phyloP scores from a whole-genome alignment of 2,113 vertebrate genomes.

The Pituophis catenifer region DNA sequence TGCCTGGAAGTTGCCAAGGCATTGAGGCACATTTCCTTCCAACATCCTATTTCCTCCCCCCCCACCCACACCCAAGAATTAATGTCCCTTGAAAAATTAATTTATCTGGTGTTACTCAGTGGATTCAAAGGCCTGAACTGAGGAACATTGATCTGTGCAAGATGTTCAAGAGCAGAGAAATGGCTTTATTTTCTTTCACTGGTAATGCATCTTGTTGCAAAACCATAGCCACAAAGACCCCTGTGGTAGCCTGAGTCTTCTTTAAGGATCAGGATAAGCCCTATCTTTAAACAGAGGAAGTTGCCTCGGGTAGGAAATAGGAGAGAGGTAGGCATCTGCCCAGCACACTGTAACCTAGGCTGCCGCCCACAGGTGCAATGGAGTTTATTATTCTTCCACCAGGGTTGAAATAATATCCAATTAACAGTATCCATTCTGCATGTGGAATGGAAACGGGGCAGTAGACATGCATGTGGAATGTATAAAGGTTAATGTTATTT shows the following conservation, averaged over 20 bases:
- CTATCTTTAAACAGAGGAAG: background rate
- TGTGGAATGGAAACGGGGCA: background rate
- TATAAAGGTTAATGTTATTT: background rate
- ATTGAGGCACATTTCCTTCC: background rate
- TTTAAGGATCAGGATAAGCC: background rate
- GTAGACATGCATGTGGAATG: background rate
- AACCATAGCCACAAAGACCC: background rate
- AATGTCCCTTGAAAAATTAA: conserved; percentile 41
- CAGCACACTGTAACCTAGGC: background rate
- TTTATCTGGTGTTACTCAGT: background rate
- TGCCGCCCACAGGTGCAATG: background rate
- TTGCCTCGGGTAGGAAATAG: background rate
- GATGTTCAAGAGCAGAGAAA: background rate
- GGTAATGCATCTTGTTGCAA: background rate
- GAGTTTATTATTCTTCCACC: background rate
- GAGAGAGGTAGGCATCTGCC: background rate
- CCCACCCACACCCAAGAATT: background rate
- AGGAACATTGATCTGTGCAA: background rate
- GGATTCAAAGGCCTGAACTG: rapidly evolving
- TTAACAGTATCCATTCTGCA: background rate
- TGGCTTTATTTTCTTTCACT: background rate
- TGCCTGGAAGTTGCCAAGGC: conserved; percentile 20
- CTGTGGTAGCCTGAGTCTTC: background rate
- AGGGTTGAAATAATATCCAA: background rate
- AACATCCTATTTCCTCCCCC: background rate